Conservation (phyloP, 2,797 vertebrate genomes). For the Eremophila alpestris region DNA sequence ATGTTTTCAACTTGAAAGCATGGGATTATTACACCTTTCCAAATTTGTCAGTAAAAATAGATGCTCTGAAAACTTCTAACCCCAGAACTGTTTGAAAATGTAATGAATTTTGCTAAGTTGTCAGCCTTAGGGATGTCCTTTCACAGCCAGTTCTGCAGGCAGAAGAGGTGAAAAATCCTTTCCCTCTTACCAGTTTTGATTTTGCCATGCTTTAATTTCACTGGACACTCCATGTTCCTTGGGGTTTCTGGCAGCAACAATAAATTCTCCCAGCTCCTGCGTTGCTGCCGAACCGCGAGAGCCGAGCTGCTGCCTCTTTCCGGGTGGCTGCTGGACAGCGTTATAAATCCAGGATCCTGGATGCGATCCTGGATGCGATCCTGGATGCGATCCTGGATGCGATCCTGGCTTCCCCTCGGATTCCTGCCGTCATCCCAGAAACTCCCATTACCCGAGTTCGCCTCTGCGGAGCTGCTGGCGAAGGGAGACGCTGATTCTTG, state of each 20-base stretch:
- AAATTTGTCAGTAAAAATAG: background rate
- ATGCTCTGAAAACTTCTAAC: background rate
- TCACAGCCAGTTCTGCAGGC: background rate
- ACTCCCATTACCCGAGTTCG: background rate
- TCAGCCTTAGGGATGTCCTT: background rate
- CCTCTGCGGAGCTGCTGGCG: background rate
- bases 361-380: fast-evolving
- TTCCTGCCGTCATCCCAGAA: background rate
- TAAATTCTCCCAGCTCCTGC: background rate
- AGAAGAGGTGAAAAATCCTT: background rate
- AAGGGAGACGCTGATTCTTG: background rate
- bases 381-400: background rate
- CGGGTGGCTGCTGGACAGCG: background rate
- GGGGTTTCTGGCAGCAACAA: background rate
- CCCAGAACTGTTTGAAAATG: background rate
- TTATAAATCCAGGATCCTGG: background rate
- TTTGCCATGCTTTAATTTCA: background rate
- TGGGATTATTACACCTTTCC: background rate
- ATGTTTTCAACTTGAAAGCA: background rate
- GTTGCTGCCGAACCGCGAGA: fast-evolving
- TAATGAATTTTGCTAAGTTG: background rate
- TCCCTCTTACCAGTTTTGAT: background rate
- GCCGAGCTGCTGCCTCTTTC: background rate
- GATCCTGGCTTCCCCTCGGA: background rate
- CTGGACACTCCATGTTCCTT: background rate